Percentiles rank a stretch among this genome's conserved stretches.
Conservation (phyloP, 2,888 invertebrate species). For the Acrocera orbiculus region DNA sequence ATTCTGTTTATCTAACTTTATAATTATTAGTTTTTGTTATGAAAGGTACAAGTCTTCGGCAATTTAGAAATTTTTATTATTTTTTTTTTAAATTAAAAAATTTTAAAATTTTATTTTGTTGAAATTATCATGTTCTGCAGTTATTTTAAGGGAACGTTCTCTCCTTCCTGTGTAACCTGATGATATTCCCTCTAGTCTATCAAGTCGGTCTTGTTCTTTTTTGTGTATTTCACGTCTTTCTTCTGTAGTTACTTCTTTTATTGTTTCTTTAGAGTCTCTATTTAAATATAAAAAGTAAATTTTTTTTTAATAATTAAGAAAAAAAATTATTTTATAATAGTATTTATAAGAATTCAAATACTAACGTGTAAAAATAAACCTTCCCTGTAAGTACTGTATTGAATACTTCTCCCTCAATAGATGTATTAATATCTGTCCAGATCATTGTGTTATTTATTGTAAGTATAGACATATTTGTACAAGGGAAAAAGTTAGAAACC, state of each 20-base stretch:
- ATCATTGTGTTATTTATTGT: conserved; percentile 41
- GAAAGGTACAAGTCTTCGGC: too few relatives aligned
- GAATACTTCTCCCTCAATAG: conserved; percentile 38
- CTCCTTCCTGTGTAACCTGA: conserved; percentile 41
- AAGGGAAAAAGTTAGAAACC: conserved; percentile 47
- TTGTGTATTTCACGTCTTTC: conserved; percentile 42
- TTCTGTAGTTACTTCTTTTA: conserved; percentile 40
- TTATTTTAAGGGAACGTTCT: conserved; percentile 57
- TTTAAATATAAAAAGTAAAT: conserved; percentile 1
- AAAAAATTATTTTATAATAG: background rate
- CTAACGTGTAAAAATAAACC: conserved; percentile 49
- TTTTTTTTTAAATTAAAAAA: too few relatives aligned
- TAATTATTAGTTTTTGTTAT: too few relatives aligned
- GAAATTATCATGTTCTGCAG: too few relatives aligned
- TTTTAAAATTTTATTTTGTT: too few relatives aligned
- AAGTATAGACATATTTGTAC: conserved; percentile 40
- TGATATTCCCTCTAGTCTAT: conserved; percentile 28
- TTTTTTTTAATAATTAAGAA: background rate
- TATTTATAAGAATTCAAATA: conserved; percentile 4
- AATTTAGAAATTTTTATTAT: too few relatives aligned
- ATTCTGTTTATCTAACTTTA: too few relatives aligned
- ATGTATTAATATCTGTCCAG: conserved; percentile 40
- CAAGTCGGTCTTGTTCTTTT: conserved; percentile 38
- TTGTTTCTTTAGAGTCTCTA: conserved; percentile 43
- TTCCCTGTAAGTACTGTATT: conserved; percentile 42